Base-by-base conservation (phyloP, 2,888 invertebrate species). In the Ectemnius lituratus region DNA sequence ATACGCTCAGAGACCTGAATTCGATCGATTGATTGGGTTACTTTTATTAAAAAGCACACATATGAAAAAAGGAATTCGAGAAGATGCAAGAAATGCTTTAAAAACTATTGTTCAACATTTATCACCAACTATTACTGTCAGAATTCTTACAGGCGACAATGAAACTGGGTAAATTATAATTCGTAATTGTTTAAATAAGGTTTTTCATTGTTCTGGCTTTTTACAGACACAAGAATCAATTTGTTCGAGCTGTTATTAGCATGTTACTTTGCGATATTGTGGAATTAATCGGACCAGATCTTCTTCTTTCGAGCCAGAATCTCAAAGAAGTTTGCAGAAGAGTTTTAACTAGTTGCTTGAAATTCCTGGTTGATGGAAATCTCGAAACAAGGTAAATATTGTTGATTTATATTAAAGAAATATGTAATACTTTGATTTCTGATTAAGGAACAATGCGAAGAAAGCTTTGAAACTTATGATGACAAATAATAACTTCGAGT, bases 1-100 rank as follows among this genome's bases (percentile, higher is more conserved):
- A 49, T 83, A 76, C 61, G 73, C 75, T 1, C 81, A 78, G 20
- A 77, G 80, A 47, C 84, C 84, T 4, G 84, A 84, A 61, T 82
- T 84, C 28, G 84, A 84, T 16, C 80, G 82, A 46, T 66, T 84
- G 14, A 79, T 74, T 5, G 73, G 67, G 0, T 70, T 47, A 45
- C 65, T 84, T 56, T 62, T 84, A 5, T 77, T 80, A 60, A 84
- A 84, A 27, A 82, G 83, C 46, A 78, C 80, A 1, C 81, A 84
- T 18, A 79, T 70, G 59, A 81, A 82, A 27, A 79, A 75, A 61
- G 62, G 61, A 8, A 82, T 84, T 20, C 73, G 80, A n/a, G 76
- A 76, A 16, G 81, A 79, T 11, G 83, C 81, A 2, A 80, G 79
- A 60, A 71, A 62, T 4, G 84, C 84, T 6, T 65, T 84, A n/a